These are phyloP conservation scores for Siniperca scherzeri DNA, from an alignment of 2,797 vertebrate genomes.

Conservation along the genomic window DNA sequence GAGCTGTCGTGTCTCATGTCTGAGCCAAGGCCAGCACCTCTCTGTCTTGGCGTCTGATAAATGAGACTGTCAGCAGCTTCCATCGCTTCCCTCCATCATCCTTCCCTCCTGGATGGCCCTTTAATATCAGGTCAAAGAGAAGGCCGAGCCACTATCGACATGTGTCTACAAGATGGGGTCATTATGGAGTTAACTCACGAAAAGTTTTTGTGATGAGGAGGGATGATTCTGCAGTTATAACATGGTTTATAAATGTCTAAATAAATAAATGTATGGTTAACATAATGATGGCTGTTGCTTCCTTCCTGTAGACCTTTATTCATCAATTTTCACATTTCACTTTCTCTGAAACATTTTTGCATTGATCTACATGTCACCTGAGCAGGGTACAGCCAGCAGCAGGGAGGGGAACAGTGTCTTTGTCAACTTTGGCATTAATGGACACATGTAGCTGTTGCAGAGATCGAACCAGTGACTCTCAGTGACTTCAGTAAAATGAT, in stretches of 20 bases:
- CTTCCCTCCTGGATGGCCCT: slow-evolving; percentile 43
- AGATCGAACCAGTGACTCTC: neutral
- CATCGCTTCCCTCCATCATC: slow-evolving; percentile 67
- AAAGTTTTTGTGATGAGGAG: slow-evolving; percentile 9
- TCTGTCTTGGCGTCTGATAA: slow-evolving; percentile 60
- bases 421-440: slow-evolving; percentile 34
- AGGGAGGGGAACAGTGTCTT: neutral
- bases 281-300: neutral
- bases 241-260: neutral
- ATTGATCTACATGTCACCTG: slow-evolving; percentile 30
- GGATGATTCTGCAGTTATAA: neutral
- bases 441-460: neutral
- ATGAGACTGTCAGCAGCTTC: slow-evolving; percentile 65
- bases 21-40: slow-evolving; percentile 48
- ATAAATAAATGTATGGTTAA: neutral
- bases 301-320: slow-evolving; percentile 1
- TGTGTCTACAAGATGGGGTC: slow-evolving; percentile 23
- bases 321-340: neutral
- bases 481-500: neutral
- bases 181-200: slow-evolving; percentile 13
- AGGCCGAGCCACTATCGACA: slow-evolving; percentile 34
- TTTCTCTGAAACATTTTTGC: slow-evolving; percentile 20
- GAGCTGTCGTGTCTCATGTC: slow-evolving; percentile 37
- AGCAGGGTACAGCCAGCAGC: slow-evolving; percentile 22
- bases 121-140: slow-evolving; percentile 60